A percentile compares a stretch with the other conserved stretches of the same genome.
Evolutionary conservation across 2,797 vertebrate genomes (phyloP).

Genomic region (Artibeus jamaicensis): DNA sequence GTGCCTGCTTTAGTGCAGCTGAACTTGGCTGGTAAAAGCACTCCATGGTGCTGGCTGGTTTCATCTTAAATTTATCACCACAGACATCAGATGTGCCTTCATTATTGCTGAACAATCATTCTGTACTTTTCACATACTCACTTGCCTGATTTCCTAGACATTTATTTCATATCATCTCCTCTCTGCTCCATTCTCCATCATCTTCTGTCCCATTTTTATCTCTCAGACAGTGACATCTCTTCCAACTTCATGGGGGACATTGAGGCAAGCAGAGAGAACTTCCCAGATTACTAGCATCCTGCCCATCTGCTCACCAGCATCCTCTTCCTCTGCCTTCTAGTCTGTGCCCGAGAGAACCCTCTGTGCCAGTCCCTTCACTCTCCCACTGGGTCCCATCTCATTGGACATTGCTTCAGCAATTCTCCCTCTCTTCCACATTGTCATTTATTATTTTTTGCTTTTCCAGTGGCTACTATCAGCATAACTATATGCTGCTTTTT

Average conservation of each 20-base stretch:
- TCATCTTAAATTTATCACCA: neutral
- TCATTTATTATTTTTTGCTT: neutral
- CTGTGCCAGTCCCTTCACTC: neutral
- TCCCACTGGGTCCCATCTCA: no score
- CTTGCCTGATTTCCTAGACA: neutral
- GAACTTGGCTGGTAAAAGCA: neutral
- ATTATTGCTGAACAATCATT: neutral
- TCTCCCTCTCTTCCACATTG: neutral
- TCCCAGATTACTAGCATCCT: neutral
- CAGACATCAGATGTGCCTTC: neutral
- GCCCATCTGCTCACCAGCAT: neutral
- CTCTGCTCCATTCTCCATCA: neutral
- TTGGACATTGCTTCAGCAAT: neutral
- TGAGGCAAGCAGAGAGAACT: neutral
- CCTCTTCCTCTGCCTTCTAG: neutral
- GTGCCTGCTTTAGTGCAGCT: neutral
- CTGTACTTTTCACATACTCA: neutral
- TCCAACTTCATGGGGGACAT: neutral
- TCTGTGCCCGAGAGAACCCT: neutral
- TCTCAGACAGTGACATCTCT: neutral
- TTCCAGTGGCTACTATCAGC: neutral
- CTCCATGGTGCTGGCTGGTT: neutral
- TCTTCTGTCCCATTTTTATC: neutral
- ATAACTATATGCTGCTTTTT: neutral
- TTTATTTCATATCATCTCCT: neutral